phyloP scores from a whole-genome alignment of 2,113 vertebrate genomes.

The Carlito syrichta region DNA sequence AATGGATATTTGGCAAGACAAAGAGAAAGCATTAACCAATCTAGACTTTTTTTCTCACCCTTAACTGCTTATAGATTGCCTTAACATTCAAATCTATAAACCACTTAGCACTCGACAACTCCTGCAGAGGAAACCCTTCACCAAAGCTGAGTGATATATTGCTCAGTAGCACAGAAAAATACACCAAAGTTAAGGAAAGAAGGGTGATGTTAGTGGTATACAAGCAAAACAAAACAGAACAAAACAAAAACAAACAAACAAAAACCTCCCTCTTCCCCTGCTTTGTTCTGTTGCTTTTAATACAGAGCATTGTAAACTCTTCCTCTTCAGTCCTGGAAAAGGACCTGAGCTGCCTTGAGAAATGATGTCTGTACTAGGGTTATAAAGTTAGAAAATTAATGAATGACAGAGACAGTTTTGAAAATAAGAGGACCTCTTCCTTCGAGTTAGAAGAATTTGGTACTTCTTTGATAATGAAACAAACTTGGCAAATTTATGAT shows the following conservation, averaged over 20 bases:
- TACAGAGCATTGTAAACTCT: neutral
- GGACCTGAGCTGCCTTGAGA: neutral
- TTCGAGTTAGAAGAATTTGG: neutral
- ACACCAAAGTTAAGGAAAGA: slow-evolving; percentile 12
- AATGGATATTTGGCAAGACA: slow-evolving; percentile 32
- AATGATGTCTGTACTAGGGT: neutral
- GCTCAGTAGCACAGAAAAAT: neutral
- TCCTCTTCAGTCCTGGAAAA: neutral
- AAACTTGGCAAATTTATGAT: neutral
- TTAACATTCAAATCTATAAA: slow-evolving; percentile 70
- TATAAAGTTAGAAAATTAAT: neutral
- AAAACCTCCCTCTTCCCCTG: neutral
- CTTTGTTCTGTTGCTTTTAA: neutral
- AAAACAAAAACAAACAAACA: no score
- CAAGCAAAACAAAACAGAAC: neutral
- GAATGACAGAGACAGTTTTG: neutral
- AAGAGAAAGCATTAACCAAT: slow-evolving; percentile 3
- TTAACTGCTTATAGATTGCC: slow-evolving; percentile 57
- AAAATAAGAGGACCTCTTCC: neutral
- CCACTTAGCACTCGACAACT: slow-evolving; percentile 54
- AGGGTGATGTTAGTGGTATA: neutral
- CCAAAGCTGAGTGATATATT: neutral
- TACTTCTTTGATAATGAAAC: neutral
- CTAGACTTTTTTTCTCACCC: neutral
- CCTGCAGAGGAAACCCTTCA: slow-evolving; percentile 50